phyloP scores from a whole-genome alignment of 2,797 vertebrate genomes.

The Mionectes olivaceus region DNA sequence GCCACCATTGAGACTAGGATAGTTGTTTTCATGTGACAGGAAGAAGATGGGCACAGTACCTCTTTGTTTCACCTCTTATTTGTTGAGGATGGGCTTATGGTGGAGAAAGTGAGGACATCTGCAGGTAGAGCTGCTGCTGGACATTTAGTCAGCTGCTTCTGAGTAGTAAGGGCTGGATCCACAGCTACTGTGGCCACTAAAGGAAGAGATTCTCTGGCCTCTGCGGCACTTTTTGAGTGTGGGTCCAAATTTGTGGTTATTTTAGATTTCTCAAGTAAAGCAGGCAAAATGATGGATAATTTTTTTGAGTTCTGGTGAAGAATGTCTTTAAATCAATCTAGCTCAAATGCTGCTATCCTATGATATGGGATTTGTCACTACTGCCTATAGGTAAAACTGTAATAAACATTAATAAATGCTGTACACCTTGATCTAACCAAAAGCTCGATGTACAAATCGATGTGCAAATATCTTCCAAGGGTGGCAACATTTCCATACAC shows the following conservation, averaged over 20 bases:
- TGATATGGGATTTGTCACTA: neutral
- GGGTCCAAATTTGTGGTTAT: neutral
- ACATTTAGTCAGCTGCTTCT: neutral
- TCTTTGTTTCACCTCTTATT: neutral
- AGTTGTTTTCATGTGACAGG: neutral
- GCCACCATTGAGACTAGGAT: neutral
- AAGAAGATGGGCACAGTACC: neutral
- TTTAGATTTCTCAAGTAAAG: neutral
- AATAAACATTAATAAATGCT: neutral
- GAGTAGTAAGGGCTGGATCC: neutral
- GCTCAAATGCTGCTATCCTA: neutral
- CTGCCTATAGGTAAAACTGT: neutral
- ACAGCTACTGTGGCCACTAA: accelerated
- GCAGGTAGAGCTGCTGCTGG: neutral
- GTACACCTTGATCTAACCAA: neutral
- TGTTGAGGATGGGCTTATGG: neutral
- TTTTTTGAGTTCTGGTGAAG: neutral
- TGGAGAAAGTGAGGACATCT: neutral
- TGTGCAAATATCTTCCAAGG: neutral
- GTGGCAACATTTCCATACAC: neutral
- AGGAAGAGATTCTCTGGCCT: neutral
- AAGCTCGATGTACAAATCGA: neutral
- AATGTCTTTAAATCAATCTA: neutral
- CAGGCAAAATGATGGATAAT: neutral
- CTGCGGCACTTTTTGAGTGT: neutral